Evolutionary conservation across 2,888 invertebrate genomes (phyloP), one percentile per base, ranked within the genome.

Genomic region (Leptinotarsa haldemani): DNA sequence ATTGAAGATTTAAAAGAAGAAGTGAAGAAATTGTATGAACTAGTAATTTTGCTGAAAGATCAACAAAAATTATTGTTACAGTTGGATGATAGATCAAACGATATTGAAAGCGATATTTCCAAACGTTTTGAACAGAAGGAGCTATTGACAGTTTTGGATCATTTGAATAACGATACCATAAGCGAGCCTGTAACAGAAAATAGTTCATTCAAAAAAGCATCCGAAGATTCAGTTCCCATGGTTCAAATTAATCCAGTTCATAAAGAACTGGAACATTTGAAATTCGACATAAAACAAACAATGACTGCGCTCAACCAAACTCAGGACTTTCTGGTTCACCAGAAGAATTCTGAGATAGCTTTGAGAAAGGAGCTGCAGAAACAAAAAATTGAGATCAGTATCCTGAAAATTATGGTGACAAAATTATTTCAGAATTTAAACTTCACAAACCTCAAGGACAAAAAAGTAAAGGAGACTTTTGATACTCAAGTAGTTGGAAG

Each of bases 31-130:
- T 69, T 87, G 4, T 80, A 84, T 68, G 81, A 84, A 30, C 73
- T 87, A 9, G 82, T 86, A 20, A 76, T 82, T 50, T 75, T 86
- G 22, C 73, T 87, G 16, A 82, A 80, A 71, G 85, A 86, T 64
- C 86, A 87, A 75, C 85, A 86, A 73, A 77, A 82, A 40, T 77
- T 84, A 25, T 73, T 86, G 20, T 80, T 81, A 18, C 76, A 81
- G 18, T 74, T 85, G 22, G 80, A 81, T 64, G 74, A 82, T 63
- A 65, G 71, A 25, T 70, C 67, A 13, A 73, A 80, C 15, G 72
- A 22, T 15, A 13, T 15, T 56, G 15, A 18, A 12, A 56, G 63
- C 1, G 71, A 76, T 53, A 64, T 71, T 52, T 66, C 74, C 16
- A 70, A 69, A 63, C 67, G 75, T 71, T 74, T 65, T 56, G 65